These are phyloP conservation scores for Forficula auricularia DNA, from an alignment of 1,140 invertebrate species.

Conservation along the genomic window DNA sequence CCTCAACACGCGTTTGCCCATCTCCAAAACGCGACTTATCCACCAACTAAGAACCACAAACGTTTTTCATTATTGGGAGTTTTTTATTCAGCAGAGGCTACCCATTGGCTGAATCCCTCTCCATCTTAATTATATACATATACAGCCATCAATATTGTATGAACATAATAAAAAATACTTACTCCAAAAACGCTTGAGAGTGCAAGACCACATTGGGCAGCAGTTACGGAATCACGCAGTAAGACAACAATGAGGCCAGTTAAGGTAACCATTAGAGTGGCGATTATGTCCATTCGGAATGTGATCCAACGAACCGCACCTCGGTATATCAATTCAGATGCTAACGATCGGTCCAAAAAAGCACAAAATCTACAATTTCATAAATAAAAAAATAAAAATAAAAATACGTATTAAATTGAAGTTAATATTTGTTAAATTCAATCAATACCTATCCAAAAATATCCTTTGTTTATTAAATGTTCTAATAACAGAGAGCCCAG, in stretches of 20 bases:
- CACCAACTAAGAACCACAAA: no score
- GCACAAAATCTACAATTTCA: slow-evolving; percentile 18
- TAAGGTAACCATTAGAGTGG: slow-evolving; percentile 20
- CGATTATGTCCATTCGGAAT: slow-evolving; percentile 27
- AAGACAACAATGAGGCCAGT: slow-evolving; percentile 31
- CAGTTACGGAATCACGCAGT: slow-evolving; percentile 23
- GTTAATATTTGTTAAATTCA: no score
- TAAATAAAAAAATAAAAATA: no score
- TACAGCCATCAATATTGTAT: no score
- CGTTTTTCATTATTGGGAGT: no score
- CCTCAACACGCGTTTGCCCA: no score
- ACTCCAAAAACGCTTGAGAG: slow-evolving; percentile 31
- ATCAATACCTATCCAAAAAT: slow-evolving; percentile 18
- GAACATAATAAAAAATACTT: slow-evolving; percentile 6
- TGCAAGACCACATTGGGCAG: slow-evolving; percentile 33
- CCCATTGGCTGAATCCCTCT: no score
- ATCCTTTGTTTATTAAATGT: slow-evolving; percentile 19
- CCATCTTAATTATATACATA: no score
- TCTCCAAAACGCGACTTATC: no score
- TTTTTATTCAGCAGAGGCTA: no score
- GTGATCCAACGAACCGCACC: slow-evolving; percentile 27
- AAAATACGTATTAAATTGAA: neutral
- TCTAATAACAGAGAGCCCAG: slow-evolving; percentile 18
- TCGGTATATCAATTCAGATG: slow-evolving; percentile 19
- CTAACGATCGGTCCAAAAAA: slow-evolving; percentile 16